phyloP scores from a whole-genome alignment of 2,888 invertebrate species.

The Sturmia bella region DNA sequence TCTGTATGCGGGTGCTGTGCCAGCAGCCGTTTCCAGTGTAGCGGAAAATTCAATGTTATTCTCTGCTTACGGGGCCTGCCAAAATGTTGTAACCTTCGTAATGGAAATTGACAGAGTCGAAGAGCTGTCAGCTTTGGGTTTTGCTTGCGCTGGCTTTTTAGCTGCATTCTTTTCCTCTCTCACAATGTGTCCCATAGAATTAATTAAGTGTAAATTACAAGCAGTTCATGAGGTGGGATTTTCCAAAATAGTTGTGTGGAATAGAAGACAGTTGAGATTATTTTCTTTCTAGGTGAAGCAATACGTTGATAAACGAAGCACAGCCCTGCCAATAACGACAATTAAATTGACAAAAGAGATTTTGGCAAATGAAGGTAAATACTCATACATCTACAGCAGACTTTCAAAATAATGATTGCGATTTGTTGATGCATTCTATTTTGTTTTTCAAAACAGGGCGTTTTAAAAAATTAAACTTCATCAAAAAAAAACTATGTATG shows the following conservation, averaged over 20 bases:
- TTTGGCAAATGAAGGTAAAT: constrained; percentile 42
- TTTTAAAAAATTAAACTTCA: too few species aligned
- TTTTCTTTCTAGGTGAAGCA: constrained; percentile 36
- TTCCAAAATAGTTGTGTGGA: constrained; percentile 73
- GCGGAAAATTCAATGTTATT: constrained; percentile 99
- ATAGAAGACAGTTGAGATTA: neutral
- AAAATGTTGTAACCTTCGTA: constrained; percentile 88
- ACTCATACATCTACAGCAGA: too few species aligned
- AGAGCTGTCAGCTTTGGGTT: constrained; percentile 87
- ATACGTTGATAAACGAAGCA: constrained; percentile 33
- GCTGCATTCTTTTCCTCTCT: constrained; percentile 99
- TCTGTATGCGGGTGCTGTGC: constrained; percentile 95
- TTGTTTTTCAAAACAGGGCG: too few species aligned
- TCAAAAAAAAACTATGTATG: too few species aligned
- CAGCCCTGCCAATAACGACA: neutral
- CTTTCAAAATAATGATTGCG: too few species aligned
- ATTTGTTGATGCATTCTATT: too few species aligned
- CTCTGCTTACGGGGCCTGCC: constrained; percentile 96
- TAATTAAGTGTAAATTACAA: constrained; percentile 98
- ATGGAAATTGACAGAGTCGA: constrained; percentile 83
- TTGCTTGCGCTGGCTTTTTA: constrained; percentile 94
- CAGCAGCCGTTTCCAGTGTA: constrained; percentile 96
- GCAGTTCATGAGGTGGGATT: constrained; percentile 89
- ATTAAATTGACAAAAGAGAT: constrained; percentile 39
- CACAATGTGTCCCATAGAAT: constrained; percentile 97